phyloP scores from a whole-genome alignment of 2,797 vertebrate genomes.

The Cirrhinus molitorella region DNA sequence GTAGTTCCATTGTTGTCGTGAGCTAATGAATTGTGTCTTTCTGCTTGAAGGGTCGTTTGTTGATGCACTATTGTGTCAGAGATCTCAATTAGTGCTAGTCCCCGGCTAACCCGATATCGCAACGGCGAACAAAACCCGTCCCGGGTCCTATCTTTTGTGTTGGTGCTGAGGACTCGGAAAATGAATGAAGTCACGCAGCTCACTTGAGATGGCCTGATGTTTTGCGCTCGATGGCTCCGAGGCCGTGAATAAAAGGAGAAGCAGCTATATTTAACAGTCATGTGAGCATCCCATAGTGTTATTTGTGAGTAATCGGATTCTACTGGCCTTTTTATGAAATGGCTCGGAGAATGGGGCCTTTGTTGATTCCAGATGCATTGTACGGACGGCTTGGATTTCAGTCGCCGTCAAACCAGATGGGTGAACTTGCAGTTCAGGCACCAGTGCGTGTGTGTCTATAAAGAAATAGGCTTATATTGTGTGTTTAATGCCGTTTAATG shows the following conservation, averaged over 20 bases:
- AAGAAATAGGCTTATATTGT: not conserved
- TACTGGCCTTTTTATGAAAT: not conserved
- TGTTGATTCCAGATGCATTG: constrained; percentile 39
- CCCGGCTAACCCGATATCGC: not conserved
- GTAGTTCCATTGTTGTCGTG: not conserved
- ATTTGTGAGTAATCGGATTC: constrained; percentile 40
- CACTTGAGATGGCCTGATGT: constrained; percentile 12
- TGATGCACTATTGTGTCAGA: not conserved
- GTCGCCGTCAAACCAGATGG: not conserved
- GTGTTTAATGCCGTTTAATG: not conserved
- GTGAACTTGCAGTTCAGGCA: not conserved
- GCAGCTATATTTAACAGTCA: constrained; percentile 54
- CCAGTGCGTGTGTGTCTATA: too few species aligned
- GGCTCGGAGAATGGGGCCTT: constrained; percentile 40
- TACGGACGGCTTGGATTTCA: constrained; percentile 3
- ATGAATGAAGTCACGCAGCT: constrained; percentile 28
- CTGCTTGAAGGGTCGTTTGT: not conserved
- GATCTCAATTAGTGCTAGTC: not conserved
- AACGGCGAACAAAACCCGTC: not conserved
- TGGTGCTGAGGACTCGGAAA: not conserved
- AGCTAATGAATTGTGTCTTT: not conserved
- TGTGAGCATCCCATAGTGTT: constrained; percentile 53
- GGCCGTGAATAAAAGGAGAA: constrained; percentile 34
- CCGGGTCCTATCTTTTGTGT: not conserved
- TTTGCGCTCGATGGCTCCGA: not conserved